Evolutionary conservation across 2,113 vertebrate species (phyloP).

Genomic region (Rhea americana): DNA sequence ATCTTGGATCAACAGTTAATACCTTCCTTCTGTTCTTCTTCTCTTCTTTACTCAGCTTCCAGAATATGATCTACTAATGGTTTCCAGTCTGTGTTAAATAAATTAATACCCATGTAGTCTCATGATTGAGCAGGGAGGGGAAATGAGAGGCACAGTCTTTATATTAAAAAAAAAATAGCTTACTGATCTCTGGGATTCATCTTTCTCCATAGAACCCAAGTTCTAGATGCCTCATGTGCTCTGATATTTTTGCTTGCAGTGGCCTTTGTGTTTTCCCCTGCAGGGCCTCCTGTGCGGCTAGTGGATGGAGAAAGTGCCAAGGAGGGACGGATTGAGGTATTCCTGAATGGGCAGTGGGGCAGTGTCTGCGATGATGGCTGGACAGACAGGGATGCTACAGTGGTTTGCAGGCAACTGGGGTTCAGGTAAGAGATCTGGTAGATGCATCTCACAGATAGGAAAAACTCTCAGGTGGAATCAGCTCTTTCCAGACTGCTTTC

Average conservation of each 20-base stretch:
- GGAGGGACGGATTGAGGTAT: constrained; percentile 87
- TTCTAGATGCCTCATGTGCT: not conserved
- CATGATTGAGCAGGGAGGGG: not conserved
- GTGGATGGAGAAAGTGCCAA: constrained; percentile 86
- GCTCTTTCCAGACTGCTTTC: not conserved
- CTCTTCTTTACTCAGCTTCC: constrained; percentile 15
- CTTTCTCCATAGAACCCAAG: not conserved
- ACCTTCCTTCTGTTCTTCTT: constrained; percentile 21
- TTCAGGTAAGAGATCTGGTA: constrained; percentile 78
- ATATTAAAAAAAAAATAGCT: not conserved
- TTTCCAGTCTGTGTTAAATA: constrained; percentile 18
- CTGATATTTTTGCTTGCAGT: not conserved
- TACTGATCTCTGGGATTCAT: not conserved
- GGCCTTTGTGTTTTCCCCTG: not conserved
- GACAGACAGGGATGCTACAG: constrained; percentile 83
- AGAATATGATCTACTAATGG: constrained; percentile 2
- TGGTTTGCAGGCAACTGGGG: constrained; percentile 90
- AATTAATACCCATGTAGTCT: not conserved
- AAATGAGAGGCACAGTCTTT: not conserved
- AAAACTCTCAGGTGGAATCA: not conserved
- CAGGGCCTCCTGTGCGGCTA: constrained; percentile 77
- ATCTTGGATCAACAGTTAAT: not conserved
- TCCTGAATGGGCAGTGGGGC: constrained; percentile 89
- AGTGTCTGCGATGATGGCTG: constrained; percentile 87
- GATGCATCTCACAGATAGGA: not conserved